Base-by-base conservation (phyloP, 2,113 vertebrate genomes). In the Piaya cayana region DNA sequence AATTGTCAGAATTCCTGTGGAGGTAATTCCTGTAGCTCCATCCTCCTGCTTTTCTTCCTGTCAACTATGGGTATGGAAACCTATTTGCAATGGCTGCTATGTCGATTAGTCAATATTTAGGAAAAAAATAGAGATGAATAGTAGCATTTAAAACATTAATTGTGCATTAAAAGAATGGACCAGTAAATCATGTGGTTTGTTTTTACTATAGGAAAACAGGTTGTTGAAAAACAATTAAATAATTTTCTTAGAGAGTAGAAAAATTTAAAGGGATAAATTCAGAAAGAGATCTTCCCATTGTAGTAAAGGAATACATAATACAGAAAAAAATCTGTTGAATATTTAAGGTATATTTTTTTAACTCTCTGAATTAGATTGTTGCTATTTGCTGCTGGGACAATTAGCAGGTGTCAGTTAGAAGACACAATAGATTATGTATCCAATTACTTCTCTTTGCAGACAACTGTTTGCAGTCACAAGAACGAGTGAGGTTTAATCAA, bases 401-500 rank as follows among this genome's bases (percentile, higher is more conserved):
- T 98, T 97, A 97, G 79, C 92, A 97, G 94, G 94, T 97, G 81
- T 97, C 96, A 97, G 63, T 97, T 98, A 93, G 94, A 88, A 96
- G 53, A 96, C 67, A 97, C 88, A 97, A 96, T 97, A 97, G 93
- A 95, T 95, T 96, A 96, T 81, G 64, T 96, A 92, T n/a, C 88
- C 36, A 97, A 95, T 97, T 97, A 95, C 90, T 91, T 95, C 27
- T 32, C 90, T 97, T 98, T 97, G 91, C 94, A 97, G 94, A 97
- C 92, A 98, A 97, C 95, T 97, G 93, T 98, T 97, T 97, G 94
- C 82, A 97, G 97, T 97, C 96, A 96, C 88, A 86, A 90, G 88
- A 96, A 96, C 22, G 25, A 83, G 92, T 97, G 94, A 97, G 96
- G 91, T 96, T 97, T 98, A 98, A 98, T 97, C 96, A 98, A 98